Conservation (phyloP, 2,797 vertebrate species). For the Poeciliopsis turneri region DNA sequence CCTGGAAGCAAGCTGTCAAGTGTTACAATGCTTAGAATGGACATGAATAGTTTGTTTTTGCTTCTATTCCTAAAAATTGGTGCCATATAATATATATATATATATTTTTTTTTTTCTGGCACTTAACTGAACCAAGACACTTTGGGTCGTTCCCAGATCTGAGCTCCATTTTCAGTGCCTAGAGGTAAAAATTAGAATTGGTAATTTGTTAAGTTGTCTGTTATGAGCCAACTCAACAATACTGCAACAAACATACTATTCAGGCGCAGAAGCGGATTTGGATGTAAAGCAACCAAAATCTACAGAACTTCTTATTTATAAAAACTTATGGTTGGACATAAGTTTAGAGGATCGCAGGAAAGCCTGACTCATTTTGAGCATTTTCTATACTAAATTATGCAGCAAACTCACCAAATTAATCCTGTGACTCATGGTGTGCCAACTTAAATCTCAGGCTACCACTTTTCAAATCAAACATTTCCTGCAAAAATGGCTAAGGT, state of each 20-base stretch:
- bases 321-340: not conserved
- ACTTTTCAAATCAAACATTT: not conserved
- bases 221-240: not conserved
- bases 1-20: too few species aligned
- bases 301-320: not conserved
- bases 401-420: not conserved
- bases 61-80: too few species aligned
- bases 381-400: not conserved
- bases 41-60: too few species aligned
- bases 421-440: not conserved
- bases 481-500: not conserved
- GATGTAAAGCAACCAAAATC: not conserved
- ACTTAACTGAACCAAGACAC: not conserved
- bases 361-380: not conserved
- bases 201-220: not conserved
- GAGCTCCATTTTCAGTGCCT: not conserved
- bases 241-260: not conserved
- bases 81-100: too few species aligned
- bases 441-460: not conserved
- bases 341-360: not conserved
- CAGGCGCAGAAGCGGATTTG: not conserved
- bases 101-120: too few species aligned
- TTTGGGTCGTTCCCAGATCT: not conserved
- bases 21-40: too few species aligned
- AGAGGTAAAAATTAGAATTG: not conserved